Conservation (phyloP, 2,888 invertebrate species). For the Tenthredo scrophulariae region DNA sequence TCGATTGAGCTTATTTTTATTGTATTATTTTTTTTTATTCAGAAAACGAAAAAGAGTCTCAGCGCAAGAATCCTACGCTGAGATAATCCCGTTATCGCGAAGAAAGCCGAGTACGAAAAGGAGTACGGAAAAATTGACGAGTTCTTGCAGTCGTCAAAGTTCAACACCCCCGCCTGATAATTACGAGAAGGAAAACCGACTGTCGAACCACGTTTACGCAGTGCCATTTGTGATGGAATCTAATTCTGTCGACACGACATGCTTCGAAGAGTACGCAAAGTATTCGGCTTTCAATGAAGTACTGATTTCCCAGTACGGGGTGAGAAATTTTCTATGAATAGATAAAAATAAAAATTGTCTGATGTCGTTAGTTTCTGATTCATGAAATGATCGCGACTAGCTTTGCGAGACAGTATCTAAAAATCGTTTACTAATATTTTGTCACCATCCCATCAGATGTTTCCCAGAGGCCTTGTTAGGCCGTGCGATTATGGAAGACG, state of each 20-base stretch:
- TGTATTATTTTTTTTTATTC: neutral
- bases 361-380: neutral
- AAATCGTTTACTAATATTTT: neutral
- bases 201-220: neutral
- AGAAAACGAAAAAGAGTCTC: neutral
- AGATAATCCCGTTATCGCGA: neutral
- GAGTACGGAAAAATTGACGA: neutral
- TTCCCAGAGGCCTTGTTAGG: slow-evolving; percentile 76
- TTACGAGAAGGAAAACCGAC: neutral
- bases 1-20: neutral
- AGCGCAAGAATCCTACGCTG: neutral
- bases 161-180: neutral
- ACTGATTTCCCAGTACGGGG: slow-evolving; percentile 72
- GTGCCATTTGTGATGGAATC: neutral
- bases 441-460: slow-evolving; percentile 69
- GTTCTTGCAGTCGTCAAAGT: neutral
- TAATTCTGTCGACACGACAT: slow-evolving; percentile 64
- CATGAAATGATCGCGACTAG: neutral
- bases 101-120: neutral
- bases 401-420: no score
- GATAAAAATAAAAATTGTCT: neutral
- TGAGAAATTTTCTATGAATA: slow-evolving; percentile 59
- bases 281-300: slow-evolving; percentile 70
- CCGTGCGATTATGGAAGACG: slow-evolving; percentile 75
- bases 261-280: slow-evolving; percentile 76